These are phyloP conservation scores for Xyrauchen texanus DNA, from an alignment of 2,113 vertebrate genomes.

Conservation along the genomic window DNA sequence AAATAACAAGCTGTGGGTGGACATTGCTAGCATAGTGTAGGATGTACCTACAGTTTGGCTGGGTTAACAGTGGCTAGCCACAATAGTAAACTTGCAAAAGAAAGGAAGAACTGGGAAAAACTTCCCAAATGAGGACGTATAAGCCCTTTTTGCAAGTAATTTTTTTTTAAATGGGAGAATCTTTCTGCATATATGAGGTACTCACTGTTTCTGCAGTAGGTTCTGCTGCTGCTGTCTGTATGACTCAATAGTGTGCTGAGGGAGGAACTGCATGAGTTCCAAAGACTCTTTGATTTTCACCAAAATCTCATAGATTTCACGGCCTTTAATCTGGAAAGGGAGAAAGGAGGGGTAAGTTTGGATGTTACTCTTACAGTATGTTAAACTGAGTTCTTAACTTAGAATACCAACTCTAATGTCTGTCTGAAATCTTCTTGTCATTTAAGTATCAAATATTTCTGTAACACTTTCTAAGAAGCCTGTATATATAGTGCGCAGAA, in stretches of 20 bases:
- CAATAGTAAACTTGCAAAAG: background rate
- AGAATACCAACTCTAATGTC: background rate
- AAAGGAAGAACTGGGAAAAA: background rate
- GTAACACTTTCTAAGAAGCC: too few relatives aligned
- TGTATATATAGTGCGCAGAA: too few relatives aligned
- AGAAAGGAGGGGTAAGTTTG: slow-evolving; percentile 20
- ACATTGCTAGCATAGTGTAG: slow-evolving; percentile 42
- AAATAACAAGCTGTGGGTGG: slow-evolving; percentile 42
- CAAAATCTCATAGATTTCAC: slow-evolving; percentile 96
- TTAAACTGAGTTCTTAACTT: background rate
- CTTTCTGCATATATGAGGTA: slow-evolving; percentile 58
- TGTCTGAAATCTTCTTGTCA: too few relatives aligned
- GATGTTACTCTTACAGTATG: background rate
- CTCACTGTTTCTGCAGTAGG: slow-evolving; percentile 98
- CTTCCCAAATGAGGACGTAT: too few relatives aligned
- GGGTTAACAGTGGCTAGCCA: background rate
- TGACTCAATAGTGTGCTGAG: slow-evolving; percentile 96
- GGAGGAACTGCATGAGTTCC: slow-evolving; percentile 98
- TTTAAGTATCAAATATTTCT: too few relatives aligned
- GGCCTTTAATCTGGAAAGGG: slow-evolving; percentile 86
- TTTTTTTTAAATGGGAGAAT: too few relatives aligned
- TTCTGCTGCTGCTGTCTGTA: slow-evolving; percentile 97
- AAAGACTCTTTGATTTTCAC: slow-evolving; percentile 98
- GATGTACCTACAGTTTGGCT: background rate
- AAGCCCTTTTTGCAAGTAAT: background rate